Evolutionary conservation across 2,797 vertebrate species (phyloP), one percentile per base, ranked within the genome.

Genomic region (Gymnopithys bicolor): DNA sequence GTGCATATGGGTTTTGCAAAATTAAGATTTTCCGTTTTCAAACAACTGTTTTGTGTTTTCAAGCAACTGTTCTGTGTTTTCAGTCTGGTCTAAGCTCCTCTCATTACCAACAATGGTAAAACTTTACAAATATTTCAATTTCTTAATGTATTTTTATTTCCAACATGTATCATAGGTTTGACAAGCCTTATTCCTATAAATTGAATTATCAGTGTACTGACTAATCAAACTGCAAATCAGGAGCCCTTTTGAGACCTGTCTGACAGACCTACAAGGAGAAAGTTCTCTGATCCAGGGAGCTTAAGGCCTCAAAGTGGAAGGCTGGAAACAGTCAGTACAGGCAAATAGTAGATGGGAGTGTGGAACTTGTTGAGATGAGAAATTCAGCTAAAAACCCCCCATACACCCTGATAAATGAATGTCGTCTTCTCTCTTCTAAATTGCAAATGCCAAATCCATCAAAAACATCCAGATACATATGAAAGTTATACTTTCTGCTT

Each of bases 1-100:
- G 41, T 52, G 46, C 85, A 74, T 95, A 96, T 95, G 89, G 84
- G 91, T 87, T 90, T 92, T 53, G 13, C 73, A 87, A 90, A 66
- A 53, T 56, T 69, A 84, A 69, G 90, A 68, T 75, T 91, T 93
- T 95, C 86, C 58, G 28, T 74, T 96, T 94, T 94, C 73, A 84
- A 79, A 48, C 60, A 88, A 76, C 49, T 93, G 8, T 17, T 58
- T 33, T 52, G 19, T 96, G 27, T 81, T 74, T 84, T 66, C 33
- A 55, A 18, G 46, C 11, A 14, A 46, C 59, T 49, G 39, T 32
- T 53, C 19, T 53, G 19, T 96, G 13, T 80, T 78, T 89, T 73
- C 58, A 67, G 7, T 27, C 66, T 53, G 9, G 4, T 68, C 9
- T 53, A 43, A 82, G 22, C 35, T 79, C 63, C 60, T 83, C 37